phyloP scores from a whole-genome alignment of 2,113 vertebrate species.

The Salvelinus sp. region DNA sequence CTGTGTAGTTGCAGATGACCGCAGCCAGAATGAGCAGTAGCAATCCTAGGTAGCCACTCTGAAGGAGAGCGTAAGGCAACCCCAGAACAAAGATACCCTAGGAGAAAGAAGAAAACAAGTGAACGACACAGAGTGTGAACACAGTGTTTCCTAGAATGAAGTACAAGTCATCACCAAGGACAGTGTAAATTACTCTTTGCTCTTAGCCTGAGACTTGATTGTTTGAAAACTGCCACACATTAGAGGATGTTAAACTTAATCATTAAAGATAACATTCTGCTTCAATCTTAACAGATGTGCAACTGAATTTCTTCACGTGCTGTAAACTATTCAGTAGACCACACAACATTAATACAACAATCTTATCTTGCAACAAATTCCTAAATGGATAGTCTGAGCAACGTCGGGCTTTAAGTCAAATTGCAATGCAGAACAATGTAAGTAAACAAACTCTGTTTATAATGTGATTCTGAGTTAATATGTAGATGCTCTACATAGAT shows the following conservation, averaged over 20 bases:
- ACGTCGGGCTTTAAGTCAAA: slow-evolving; percentile 51
- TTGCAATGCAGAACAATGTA: slow-evolving; percentile 31
- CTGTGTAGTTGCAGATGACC: slow-evolving; percentile 78
- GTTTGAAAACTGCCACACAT: slow-evolving; percentile 51
- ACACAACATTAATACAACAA: neutral
- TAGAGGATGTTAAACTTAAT: slow-evolving; percentile 4
- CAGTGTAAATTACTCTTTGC: slow-evolving; percentile 15
- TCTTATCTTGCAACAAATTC: slow-evolving; percentile 14
- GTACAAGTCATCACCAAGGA: neutral
- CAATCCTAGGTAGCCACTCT: slow-evolving; percentile 75
- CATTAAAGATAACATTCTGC: slow-evolving; percentile 15
- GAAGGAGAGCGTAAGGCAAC: slow-evolving; percentile 75
- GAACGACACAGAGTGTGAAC: slow-evolving; percentile 43
- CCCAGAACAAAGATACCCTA: slow-evolving; percentile 81
- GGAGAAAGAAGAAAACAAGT: slow-evolving; percentile 50
- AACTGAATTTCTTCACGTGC: neutral
- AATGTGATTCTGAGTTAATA: too few species aligned
- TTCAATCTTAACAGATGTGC: slow-evolving; percentile 13
- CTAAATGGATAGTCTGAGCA: slow-evolving; percentile 54
- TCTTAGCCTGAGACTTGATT: slow-evolving; percentile 42
- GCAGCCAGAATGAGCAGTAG: slow-evolving; percentile 74
- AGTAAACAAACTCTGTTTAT: neutral
- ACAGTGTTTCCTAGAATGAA: slow-evolving; percentile 16
- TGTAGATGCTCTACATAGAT: neutral
- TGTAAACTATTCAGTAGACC: neutral